Percentiles rank a stretch among this genome's conserved stretches.
Conservation (phyloP, 2,797 vertebrate genomes). For the Acanthurus lineatus region DNA sequence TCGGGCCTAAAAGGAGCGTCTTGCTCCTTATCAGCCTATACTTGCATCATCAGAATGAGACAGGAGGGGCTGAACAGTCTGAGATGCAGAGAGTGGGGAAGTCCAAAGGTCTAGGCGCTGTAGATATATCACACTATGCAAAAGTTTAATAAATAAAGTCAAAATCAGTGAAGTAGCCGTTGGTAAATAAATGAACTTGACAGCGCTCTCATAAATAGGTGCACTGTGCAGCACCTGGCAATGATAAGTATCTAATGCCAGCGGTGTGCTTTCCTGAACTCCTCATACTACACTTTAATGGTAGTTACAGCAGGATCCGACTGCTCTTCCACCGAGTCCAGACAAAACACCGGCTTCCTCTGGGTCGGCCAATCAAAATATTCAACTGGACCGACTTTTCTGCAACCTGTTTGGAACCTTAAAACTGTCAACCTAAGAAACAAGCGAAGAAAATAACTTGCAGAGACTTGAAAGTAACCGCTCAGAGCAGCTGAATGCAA, state of each 20-base stretch:
- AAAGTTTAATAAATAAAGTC: not conserved
- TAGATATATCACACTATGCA: too few relatives aligned
- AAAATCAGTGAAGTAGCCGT: not conserved
- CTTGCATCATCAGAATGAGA: constrained; percentile 59
- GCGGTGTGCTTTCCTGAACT: constrained; percentile 32
- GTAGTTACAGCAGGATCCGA: constrained; percentile 67
- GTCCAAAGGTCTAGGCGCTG: constrained; percentile 9
- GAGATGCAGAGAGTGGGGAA: constrained; percentile 5
- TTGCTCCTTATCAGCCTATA: constrained; percentile 44
- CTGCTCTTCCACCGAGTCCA: constrained; percentile 55
- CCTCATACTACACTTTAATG: constrained; percentile 49
- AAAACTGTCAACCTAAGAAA: constrained; percentile 5
- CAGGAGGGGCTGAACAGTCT: constrained; percentile 11
- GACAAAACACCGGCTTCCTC: constrained; percentile 63
- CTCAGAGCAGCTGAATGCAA: constrained; percentile 5
- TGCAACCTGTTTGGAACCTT: constrained; percentile 42
- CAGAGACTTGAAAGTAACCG: constrained; percentile 1
- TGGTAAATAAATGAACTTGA: not conserved
- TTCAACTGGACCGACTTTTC: constrained; percentile 29
- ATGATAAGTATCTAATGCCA: constrained; percentile 38
- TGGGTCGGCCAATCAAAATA: constrained; percentile 70
- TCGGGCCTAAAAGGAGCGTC: constrained; percentile 20
- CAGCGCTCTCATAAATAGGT: constrained; percentile 27
- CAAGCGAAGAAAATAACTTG: not conserved
- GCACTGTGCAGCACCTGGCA: constrained; percentile 31